A percentile compares a stretch with the other conserved stretches of the same genome.
Evolutionary conservation across 2,888 invertebrate species (phyloP).

Genomic region (Drosophila emarginata): DNA sequence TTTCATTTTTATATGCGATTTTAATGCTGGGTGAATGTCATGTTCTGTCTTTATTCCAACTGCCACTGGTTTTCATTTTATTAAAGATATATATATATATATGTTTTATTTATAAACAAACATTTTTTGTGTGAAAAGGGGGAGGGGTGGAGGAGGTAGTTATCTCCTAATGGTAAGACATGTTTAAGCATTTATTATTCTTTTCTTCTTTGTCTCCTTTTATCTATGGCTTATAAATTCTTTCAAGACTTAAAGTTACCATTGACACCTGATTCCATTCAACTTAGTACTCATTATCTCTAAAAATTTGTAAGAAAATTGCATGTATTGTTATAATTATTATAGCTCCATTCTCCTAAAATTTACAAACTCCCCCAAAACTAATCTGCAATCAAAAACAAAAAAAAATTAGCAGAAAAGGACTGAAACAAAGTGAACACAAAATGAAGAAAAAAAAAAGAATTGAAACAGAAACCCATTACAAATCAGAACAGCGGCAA

Average conservation of each 20-base stretch:
- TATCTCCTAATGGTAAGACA: slow-evolving; percentile 37
- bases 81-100: slow-evolving; percentile 27
- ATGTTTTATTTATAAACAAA: neutral
- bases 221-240: slow-evolving; percentile 15
- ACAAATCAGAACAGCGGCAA: slow-evolving; percentile 73
- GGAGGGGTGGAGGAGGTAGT: neutral
- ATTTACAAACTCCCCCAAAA: slow-evolving; percentile 21
- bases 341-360: slow-evolving; percentile 17
- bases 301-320: neutral
- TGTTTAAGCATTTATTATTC: slow-evolving; percentile 46
- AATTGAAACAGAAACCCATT: slow-evolving; percentile 44
- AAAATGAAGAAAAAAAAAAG: slow-evolving; percentile 34
- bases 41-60: slow-evolving; percentile 48
- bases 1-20: slow-evolving; percentile 73
- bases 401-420: neutral
- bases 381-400: slow-evolving; percentile 43
- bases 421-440: slow-evolving; percentile 49
- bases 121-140: neutral
- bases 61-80: slow-evolving; percentile 71
- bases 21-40: slow-evolving; percentile 75
- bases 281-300: neutral
- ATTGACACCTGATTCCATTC: slow-evolving; percentile 47
- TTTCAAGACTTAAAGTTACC: slow-evolving; percentile 45
- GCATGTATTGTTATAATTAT: neutral
- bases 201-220: slow-evolving; percentile 3